Percentiles rank a stretch among this genome's conserved stretches.
These are phyloP conservation scores for Ctenopoma kingsleyae DNA, from an alignment of 2,797 vertebrate species.

Conservation along the genomic window DNA sequence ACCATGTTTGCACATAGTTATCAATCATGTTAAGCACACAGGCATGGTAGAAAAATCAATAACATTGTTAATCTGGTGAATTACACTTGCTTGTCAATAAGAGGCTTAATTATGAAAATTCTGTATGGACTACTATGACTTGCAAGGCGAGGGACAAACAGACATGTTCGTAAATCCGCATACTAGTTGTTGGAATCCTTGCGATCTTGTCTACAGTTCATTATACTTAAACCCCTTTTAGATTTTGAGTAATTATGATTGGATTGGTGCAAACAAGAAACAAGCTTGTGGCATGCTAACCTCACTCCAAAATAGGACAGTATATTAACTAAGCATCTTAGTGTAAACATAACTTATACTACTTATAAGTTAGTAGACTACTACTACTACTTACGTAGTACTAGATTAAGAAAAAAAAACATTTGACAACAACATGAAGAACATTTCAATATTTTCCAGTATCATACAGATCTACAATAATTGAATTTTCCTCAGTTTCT, in stretches of 20 bases:
- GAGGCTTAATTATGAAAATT: conserved; percentile 18
- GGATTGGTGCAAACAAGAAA: background rate
- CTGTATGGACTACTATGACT: background rate
- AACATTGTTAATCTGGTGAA: conserved; percentile 28
- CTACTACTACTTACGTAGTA: too few species aligned
- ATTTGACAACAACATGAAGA: too few species aligned
- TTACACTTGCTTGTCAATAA: conserved; percentile 6
- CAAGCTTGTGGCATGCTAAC: background rate
- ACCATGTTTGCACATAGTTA: conserved; percentile 44
- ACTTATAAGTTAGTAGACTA: too few species aligned
- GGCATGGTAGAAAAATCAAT: conserved; percentile 21
- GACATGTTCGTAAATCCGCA: background rate
- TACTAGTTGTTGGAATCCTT: background rate
- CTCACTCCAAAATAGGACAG: background rate
- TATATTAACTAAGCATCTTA: background rate
- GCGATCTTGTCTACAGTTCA: background rate
- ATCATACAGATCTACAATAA: background rate
- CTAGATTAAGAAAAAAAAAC: too few species aligned
- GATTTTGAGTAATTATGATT: background rate
- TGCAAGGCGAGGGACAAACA: background rate
- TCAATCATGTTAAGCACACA: conserved; percentile 41
- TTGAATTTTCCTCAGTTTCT: background rate
- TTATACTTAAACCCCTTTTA: background rate
- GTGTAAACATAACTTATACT: background rate
- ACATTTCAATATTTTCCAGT: background rate